phyloP scores from a whole-genome alignment of 2,113 vertebrate genomes.

The Brachypteracias leptosomus region DNA sequence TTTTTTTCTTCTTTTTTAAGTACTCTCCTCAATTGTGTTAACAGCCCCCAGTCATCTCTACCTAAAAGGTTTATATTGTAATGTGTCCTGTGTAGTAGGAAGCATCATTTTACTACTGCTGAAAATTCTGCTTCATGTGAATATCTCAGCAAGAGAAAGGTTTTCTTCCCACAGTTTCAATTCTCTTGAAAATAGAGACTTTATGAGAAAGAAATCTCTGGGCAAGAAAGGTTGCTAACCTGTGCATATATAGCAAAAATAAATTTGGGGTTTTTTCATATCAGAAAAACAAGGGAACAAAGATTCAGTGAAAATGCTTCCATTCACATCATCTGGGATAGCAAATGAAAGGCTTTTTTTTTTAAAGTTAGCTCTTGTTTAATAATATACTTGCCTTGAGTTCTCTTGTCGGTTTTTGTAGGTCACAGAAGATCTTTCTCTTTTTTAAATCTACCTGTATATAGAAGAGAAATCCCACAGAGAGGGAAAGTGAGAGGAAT shows the following conservation, averaged over 20 bases:
- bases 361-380: background rate
- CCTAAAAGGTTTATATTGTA: background rate
- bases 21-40: background rate
- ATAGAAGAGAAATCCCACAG: background rate
- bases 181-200: constrained; percentile 20
- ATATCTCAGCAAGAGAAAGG: constrained; percentile 1
- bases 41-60: background rate
- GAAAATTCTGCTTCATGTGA: background rate
- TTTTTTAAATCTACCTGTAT: constrained; percentile 12
- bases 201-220: background rate
- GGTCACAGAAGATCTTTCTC: background rate
- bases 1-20: background rate
- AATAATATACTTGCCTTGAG: background rate
- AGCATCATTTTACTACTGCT: background rate
- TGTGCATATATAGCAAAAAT: background rate
- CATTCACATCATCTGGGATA: background rate
- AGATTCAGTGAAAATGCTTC: background rate
- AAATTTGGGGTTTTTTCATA: background rate
- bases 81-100: background rate
- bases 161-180: background rate
- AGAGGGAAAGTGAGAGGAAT: background rate
- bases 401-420: background rate
- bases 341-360: background rate
- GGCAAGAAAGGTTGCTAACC: background rate
- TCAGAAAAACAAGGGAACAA: background rate